A percentile compares a stretch with the other conserved stretches of the same genome.
phyloP scores from a whole-genome alignment of 2,888 invertebrate species.

The Artemia sinica region DNA sequence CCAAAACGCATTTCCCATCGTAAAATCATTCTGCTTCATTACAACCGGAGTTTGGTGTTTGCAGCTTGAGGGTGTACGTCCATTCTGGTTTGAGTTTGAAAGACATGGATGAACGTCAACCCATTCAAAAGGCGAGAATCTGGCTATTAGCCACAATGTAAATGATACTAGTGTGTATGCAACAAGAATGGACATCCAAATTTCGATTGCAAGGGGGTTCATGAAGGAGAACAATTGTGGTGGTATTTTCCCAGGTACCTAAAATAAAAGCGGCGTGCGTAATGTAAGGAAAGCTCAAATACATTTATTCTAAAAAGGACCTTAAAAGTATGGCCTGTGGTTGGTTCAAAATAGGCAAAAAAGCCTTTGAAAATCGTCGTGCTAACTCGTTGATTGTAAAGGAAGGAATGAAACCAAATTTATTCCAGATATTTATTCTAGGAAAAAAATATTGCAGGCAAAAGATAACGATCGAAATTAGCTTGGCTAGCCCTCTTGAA shows the following conservation, averaged over 20 bases:
- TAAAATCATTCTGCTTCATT: slow-evolving; percentile 65
- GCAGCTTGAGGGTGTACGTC: slow-evolving; percentile 37
- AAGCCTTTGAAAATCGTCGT: no score
- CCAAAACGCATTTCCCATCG: slow-evolving; percentile 89
- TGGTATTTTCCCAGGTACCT: slow-evolving; percentile 72
- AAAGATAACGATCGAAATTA: no score
- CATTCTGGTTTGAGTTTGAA: not conserved
- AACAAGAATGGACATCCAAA: slow-evolving; percentile 64
- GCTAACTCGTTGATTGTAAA: no score
- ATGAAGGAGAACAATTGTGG: slow-evolving; percentile 64
- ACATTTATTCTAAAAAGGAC: no score
- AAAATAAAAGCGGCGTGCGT: slow-evolving; percentile 27
- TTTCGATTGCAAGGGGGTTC: slow-evolving; percentile 66
- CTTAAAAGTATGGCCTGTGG: no score
- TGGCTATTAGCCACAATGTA: slow-evolving; percentile 59
- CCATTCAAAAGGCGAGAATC: slow-evolving; percentile 78
- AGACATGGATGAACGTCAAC: slow-evolving; percentile 33
- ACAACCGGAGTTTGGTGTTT: slow-evolving; percentile 48
- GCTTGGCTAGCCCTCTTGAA: no score
- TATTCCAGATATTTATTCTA: no score
- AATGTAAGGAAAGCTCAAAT: no score
- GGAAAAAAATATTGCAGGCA: no score
- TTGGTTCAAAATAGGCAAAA: no score
- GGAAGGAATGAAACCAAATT: no score
- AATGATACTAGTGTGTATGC: slow-evolving; percentile 61